Conservation (phyloP, 2,113 vertebrate genomes). For the Perca flavescens region DNA sequence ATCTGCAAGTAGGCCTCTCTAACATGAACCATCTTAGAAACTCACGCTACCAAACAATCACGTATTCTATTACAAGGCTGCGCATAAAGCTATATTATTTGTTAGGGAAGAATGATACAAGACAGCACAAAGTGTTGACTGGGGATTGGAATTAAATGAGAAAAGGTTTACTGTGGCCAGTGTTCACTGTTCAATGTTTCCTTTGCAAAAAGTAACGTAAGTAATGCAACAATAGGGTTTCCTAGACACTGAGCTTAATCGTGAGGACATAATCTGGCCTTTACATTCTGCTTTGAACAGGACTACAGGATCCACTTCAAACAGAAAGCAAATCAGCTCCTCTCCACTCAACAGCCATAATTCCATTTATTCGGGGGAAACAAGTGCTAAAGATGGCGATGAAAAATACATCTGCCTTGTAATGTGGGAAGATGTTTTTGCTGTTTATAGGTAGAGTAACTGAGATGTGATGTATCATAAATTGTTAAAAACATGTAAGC, state of each 20-base stretch:
- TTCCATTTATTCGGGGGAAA: constrained; percentile 47
- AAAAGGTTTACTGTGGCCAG: not conserved
- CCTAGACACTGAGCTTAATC: constrained; percentile 32
- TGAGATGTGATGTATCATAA: constrained; percentile 41
- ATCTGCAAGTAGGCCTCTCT: not conserved
- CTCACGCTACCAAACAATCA: constrained; percentile 7
- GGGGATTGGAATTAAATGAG: not conserved
- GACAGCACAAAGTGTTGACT: not conserved
- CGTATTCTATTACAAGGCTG: not conserved
- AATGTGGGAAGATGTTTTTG: constrained; percentile 35
- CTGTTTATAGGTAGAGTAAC: constrained; percentile 34
- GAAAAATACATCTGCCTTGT: constrained; percentile 52
- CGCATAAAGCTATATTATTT: constrained; percentile 3
- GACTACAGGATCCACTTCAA: constrained; percentile 64
- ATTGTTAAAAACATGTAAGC: constrained; percentile 58
- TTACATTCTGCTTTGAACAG: constrained; percentile 65
- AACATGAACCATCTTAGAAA: constrained; percentile 21
- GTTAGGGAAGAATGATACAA: not conserved
- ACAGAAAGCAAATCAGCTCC: constrained; percentile 51
- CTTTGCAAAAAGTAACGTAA: constrained; percentile 36
- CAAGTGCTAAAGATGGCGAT: constrained; percentile 40
- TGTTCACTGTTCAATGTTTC: constrained; percentile 42
- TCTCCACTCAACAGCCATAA: constrained; percentile 42
- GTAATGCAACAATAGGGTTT: constrained; percentile 44
- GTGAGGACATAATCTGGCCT: constrained; percentile 56